Conservation (phyloP, 2,888 invertebrate genomes). For the Cremastinae sp. region DNA sequence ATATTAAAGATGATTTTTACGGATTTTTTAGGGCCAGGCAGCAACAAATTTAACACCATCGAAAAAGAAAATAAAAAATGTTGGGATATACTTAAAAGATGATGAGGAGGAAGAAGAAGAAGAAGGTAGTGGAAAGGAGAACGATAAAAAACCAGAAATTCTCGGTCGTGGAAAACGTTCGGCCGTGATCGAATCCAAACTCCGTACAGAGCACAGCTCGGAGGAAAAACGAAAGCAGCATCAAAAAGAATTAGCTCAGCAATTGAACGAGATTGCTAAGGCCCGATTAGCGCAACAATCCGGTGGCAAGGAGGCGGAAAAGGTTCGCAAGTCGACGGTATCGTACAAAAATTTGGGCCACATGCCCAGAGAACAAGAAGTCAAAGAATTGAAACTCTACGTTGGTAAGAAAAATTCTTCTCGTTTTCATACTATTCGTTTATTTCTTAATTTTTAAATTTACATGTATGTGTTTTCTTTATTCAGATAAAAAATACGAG, state of each 20-base stretch:
- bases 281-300: constrained; percentile 94
- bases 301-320: constrained; percentile 92
- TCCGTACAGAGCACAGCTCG: constrained; percentile 95
- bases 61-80: constrained; percentile 97
- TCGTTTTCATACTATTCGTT: not conserved
- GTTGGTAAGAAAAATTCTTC: constrained; percentile 86
- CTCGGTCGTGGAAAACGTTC: constrained; percentile 91
- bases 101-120: constrained; percentile 89
- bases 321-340: constrained; percentile 95
- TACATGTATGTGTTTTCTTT: constrained; percentile 28
- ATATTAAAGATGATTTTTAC: not conserved
- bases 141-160: constrained; percentile 85
- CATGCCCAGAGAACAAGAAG: constrained; percentile 96
- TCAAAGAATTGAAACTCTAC: constrained; percentile 95
- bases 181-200: constrained; percentile 95
- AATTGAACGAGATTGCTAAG: constrained; percentile 95
- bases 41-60: constrained; percentile 93
- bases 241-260: constrained; percentile 95
- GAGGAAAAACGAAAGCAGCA: constrained; percentile 98
- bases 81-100: constrained; percentile 96
- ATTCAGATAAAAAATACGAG: constrained; percentile 96
- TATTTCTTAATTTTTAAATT: constrained; percentile 14
- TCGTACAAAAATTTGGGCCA: constrained; percentile 96
- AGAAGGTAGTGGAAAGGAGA: constrained; percentile 83
- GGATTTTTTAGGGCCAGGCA: constrained; percentile 83